Evolutionary conservation across 2,888 invertebrate genomes (phyloP), one percentile per base, ranked within the genome.

Genomic region (Syrphus vitripennis): DNA sequence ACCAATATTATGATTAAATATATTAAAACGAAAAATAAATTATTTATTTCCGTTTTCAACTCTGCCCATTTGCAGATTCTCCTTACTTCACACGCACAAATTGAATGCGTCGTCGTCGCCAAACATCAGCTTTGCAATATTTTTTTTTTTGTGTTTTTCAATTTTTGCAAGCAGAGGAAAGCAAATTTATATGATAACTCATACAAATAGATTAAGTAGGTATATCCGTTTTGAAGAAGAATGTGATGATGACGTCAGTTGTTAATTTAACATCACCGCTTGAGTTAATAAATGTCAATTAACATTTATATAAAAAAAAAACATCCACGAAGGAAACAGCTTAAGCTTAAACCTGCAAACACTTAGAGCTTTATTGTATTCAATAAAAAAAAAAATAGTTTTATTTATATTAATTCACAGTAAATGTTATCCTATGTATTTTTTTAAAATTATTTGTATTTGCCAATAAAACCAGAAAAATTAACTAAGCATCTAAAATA

Each of bases 171-270:
- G 40, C 61, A 61, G 24, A 24, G 9, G 24, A 40, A 9, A n/a
- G 10, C 26, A 40, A 26, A 24, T 61, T 34, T 19, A 12, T 29
- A n/a, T 26, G 24, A 26, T 42, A 29, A 19, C 42, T 45, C 63
- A 29, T 42, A 2, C 19, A 42, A 29, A 55, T 55, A 31, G 45
- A 65, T 65, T 65, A 65, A 45, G 42, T 65, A 65, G 31, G 42
- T 31, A 31, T 65, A 65, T 65, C 45, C 65, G 65, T 45, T 65
- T 40, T 7, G 29, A 65, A 65, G 29, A 61, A 21, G 61, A 65
- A 65, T 29, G 14, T 31, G 14, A 24, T 31, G 14, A 24, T 65
- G 65, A 65, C 65, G 65, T 65, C 45, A 45, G n/a, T 63, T 31
- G n/a, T 63, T 31, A 65, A 42, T 42, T 63, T 65, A 65, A 31